A percentile compares a stretch with the other conserved stretches of the same genome.
Conservation (phyloP, 2,888 invertebrate species). For the Latrodectus elegans region DNA sequence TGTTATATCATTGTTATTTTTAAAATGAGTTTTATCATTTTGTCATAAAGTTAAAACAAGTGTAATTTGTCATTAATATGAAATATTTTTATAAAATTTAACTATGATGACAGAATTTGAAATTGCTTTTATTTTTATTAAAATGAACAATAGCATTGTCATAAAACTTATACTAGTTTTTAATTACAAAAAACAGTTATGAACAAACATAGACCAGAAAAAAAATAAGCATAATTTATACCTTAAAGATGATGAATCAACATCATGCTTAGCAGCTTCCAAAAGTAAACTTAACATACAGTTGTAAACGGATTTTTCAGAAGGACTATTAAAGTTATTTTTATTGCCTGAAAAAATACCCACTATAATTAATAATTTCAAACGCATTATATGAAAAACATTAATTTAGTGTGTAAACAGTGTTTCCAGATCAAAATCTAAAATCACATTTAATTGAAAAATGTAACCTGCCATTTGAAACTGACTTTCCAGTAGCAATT, state of each 20-base stretch:
- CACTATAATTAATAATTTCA: not conserved
- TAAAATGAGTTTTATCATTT: too few relatives aligned
- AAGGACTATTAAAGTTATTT: not conserved
- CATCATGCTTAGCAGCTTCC: constrained; percentile 59
- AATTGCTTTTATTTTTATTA: too few relatives aligned
- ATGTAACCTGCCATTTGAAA: constrained; percentile 16
- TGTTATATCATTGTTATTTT: too few relatives aligned
- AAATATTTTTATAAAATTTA: too few relatives aligned
- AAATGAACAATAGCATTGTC: too few relatives aligned
- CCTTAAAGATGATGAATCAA: constrained; percentile 44
- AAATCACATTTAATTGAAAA: too few relatives aligned
- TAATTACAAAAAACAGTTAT: too few relatives aligned
- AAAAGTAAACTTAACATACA: constrained; percentile 40
- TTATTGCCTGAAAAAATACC: not conserved
- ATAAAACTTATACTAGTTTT: too few relatives aligned
- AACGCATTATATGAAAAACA: not conserved
- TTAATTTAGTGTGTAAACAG: not conserved
- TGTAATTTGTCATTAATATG: too few relatives aligned
- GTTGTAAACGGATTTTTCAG: constrained; percentile 30
- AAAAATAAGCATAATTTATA: not conserved
- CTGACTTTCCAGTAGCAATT: not conserved
- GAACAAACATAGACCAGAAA: too few relatives aligned
- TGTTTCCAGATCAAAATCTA: not conserved
- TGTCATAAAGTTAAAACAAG: too few relatives aligned
- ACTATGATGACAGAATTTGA: too few relatives aligned